Evolutionary conservation across 2,113 vertebrate genomes (phyloP), one percentile per base, ranked within the genome.

Genomic region (Leuciscus idus): DNA sequence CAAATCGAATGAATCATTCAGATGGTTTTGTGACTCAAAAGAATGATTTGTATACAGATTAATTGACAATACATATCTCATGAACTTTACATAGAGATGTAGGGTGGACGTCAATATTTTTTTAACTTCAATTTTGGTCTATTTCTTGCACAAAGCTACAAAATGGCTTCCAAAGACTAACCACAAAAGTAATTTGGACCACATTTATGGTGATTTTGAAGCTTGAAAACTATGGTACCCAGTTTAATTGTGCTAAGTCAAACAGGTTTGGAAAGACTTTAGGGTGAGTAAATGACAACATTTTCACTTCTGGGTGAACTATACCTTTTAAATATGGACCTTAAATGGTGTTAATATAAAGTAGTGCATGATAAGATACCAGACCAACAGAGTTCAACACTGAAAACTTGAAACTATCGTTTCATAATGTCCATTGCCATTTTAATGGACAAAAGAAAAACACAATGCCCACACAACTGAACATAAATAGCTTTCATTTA

Each of bases 401-500:
- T 6, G 10, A 39, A 43, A 46, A 74, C 0, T 13, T 5, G 36
- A 73, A 72, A 39, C 9, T 72, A 2, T 21, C 0, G 0, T 23
- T 72, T 72, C 28, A 77, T 77, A 30, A 77, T 77, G 33, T 39
- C 19, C 30, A 72, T 8, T 77, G 13, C 48, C 10, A 55, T 77
- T 28, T 74, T 21, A 21, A 9, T 43, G 30, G 30, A 55, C 75
- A 77, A 33, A 55, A 33, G 43, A 75, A 75, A 74, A 50, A 28
- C n/a, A 15, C 48, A 55, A 10, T 17, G 75, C 75, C 75, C 33
- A 64, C 57, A 26, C 78, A 26, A 15, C 4, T 15, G 13, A 75
- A 50, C 73, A 75, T 15, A 50, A 75, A 50, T 64, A 15, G 36
- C 59, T 81, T 81, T 59, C 12, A 62, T 39, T 62, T 81, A 9